A percentile compares a stretch with the other conserved stretches of the same genome.
Conservation (phyloP, 1,140 invertebrate species). For the Vanessa atalanta region DNA sequence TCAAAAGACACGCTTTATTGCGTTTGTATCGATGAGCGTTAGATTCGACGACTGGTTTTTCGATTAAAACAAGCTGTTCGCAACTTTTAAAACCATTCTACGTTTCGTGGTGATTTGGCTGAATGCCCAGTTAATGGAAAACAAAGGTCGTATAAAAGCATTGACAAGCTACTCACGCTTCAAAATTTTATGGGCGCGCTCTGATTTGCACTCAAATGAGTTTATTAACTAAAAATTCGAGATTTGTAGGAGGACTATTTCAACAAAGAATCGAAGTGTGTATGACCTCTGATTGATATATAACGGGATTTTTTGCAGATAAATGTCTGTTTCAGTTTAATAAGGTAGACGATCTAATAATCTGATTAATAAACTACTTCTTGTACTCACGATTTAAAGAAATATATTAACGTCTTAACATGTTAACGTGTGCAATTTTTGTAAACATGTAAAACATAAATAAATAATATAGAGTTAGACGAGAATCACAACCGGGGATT, state of each 20-base stretch:
- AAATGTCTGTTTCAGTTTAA: too few species aligned
- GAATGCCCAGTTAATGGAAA: constrained; percentile 6
- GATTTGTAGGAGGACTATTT: not conserved
- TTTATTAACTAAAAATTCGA: not conserved
- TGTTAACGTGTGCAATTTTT: too few species aligned
- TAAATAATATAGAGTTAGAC: too few species aligned
- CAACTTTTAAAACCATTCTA: constrained; percentile 2
- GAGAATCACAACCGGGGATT: too few species aligned
- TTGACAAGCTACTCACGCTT: constrained; percentile 8
- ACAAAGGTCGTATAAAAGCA: not conserved
- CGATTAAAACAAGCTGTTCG: constrained; percentile 5
- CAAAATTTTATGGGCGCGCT: constrained; percentile 1
- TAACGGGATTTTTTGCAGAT: too few species aligned
- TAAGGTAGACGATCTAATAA: too few species aligned
- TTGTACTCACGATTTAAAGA: too few species aligned
- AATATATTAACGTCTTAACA: too few species aligned
- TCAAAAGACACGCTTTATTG: constrained; percentile 9
- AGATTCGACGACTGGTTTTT: constrained; percentile 2
- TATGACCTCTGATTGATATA: too few species aligned
- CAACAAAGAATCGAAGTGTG: too few species aligned
- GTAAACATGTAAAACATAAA: too few species aligned
- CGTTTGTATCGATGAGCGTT: constrained; percentile 1
- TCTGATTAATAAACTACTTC: too few species aligned
- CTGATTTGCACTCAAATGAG: constrained; percentile 5
- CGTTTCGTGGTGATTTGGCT: constrained; percentile 8